A percentile compares a stretch with the other conserved stretches of the same genome.
phyloP scores from a whole-genome alignment of 23 tunicate genomes.

The Trididemnum nubilum region DNA sequence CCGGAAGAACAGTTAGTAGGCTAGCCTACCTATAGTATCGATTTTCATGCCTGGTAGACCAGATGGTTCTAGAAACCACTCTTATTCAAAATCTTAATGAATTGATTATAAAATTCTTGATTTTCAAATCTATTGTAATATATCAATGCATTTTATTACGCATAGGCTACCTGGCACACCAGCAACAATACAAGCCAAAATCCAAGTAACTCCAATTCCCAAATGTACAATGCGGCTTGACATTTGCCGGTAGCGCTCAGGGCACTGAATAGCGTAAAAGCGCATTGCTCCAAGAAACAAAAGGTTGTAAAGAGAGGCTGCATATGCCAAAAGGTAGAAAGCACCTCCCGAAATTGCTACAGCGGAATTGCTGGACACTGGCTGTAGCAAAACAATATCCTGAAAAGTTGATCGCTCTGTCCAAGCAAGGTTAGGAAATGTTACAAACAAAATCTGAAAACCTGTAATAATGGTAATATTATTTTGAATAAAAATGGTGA shows the following conservation, averaged over 20 bases:
- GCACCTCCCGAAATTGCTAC: background rate
- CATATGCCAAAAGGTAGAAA: background rate
- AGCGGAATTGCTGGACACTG: too few species aligned
- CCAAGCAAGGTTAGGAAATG: background rate
- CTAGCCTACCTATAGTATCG: too few species aligned
- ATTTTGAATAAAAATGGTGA: too few species aligned
- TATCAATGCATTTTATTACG: too few species aligned
- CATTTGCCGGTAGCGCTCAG: background rate
- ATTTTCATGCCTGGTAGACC: too few species aligned
- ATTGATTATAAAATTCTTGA: too few species aligned
- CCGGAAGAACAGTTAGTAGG: too few species aligned
- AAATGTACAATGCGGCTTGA: background rate
- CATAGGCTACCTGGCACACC: conserved; percentile 7
- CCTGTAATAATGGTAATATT: too few species aligned
- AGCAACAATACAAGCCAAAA: background rate
- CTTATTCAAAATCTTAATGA: too few species aligned
- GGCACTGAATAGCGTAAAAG: background rate
- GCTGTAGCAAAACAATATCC: too few species aligned
- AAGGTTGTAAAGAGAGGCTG: conserved; percentile 5
- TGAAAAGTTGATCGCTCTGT: background rate
- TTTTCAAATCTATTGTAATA: too few species aligned
- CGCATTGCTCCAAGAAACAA: background rate
- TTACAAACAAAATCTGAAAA: background rate
- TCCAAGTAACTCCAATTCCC: background rate
- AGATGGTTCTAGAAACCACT: too few species aligned